Evolutionary conservation across 2,113 vertebrate genomes (phyloP).

Genomic region (Rhea pennata): DNA sequence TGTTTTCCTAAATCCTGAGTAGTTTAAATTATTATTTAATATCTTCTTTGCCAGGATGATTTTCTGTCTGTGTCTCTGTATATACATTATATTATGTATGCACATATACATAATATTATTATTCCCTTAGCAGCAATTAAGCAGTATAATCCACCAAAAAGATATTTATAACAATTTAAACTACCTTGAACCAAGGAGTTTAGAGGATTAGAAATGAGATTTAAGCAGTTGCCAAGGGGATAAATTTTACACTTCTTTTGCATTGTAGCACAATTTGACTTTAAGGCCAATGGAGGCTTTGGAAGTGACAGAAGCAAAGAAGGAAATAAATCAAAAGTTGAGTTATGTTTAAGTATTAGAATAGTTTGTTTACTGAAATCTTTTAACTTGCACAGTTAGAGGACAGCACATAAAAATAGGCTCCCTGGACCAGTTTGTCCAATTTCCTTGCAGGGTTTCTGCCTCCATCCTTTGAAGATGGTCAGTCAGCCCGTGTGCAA

Average conservation of each 20-base stretch:
- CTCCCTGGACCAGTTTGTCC: background rate
- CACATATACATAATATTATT: constrained; percentile 51
- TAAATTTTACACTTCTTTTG: constrained; percentile 21
- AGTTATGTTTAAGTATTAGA: background rate
- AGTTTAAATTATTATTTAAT: constrained; percentile 52
- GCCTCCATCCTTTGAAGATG: background rate
- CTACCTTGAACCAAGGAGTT: constrained; percentile 45
- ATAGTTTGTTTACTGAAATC: background rate
- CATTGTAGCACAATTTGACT: background rate
- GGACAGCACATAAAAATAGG: background rate
- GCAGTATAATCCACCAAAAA: constrained; percentile 56
- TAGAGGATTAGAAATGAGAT: constrained; percentile 63
- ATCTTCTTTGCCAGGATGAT: constrained; percentile 44
- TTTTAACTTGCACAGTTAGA: background rate
- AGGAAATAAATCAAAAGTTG: constrained; percentile 17
- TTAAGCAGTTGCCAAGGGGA: constrained; percentile 51
- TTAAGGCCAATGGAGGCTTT: background rate
- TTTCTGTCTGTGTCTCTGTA: constrained; percentile 35
- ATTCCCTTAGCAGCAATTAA: constrained; percentile 65
- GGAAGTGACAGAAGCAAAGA: background rate
- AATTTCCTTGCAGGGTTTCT: background rate
- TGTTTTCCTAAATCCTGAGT: constrained; percentile 49
- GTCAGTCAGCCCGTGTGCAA: background rate
- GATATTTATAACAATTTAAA: constrained; percentile 67
- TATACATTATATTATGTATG: constrained; percentile 50